Percentiles rank a stretch among this genome's conserved stretches.
Conservation (phyloP, 2,888 invertebrate genomes). For the Bombylius major region DNA sequence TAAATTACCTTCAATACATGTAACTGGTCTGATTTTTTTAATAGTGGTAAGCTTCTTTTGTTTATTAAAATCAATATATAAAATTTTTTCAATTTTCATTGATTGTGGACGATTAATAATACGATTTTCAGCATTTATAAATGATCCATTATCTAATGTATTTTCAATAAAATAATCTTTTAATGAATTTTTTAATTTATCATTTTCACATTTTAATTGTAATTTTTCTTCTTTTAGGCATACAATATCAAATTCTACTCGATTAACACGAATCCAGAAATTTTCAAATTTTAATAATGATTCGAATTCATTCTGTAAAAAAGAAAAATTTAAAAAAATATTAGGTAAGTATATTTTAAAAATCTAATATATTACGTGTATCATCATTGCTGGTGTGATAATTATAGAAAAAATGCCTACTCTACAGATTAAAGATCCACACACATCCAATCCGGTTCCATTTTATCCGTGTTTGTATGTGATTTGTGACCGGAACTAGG, state of each 20-base stretch:
- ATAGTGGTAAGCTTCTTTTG: neutral
- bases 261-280: conserved; percentile 53
- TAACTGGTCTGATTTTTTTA: conserved; percentile 1
- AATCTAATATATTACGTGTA: no score
- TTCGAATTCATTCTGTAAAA: conserved; percentile 37
- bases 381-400: no score
- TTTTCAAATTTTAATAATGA: conserved; percentile 51
- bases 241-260: conserved; percentile 41
- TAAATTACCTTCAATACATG: conserved; percentile 45
- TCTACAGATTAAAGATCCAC: no score
- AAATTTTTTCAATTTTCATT: conserved; percentile 32
- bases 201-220: conserved; percentile 45
- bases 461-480: no score
- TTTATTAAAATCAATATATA: conserved; percentile 22
- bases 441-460: no score
- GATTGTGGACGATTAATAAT: conserved; percentile 30
- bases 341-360: no score
- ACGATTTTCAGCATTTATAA: conserved; percentile 27
- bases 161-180: conserved; percentile 48
- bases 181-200: conserved; percentile 45
- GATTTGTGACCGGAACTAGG: no score
- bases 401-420: no score
- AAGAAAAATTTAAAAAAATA: neutral
- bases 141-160: conserved; percentile 37
- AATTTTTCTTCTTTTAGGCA: conserved; percentile 35